Evolutionary conservation across 2,797 vertebrate genomes (phyloP).

Genomic region (Siniperca scherzeri): DNA sequence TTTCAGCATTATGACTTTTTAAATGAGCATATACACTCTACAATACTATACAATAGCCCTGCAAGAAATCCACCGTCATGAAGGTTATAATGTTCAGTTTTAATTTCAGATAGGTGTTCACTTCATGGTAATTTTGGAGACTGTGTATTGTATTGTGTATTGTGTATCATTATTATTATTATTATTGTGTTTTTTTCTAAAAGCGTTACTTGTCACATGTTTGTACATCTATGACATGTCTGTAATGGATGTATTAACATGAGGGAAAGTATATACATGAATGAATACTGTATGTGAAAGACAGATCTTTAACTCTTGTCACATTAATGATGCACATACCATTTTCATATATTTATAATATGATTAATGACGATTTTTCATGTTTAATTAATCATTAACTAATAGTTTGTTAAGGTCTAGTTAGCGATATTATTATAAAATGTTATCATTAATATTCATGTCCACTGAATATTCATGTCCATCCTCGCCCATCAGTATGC

Average conservation of each 20-base stretch:
- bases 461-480: constrained; percentile 84
- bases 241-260: constrained; percentile 4
- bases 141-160: not conserved
- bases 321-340: constrained; percentile 48
- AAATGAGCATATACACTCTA: not conserved
- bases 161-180: not conserved
- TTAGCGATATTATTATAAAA: constrained; percentile 72
- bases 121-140: not conserved
- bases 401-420: constrained; percentile 75
- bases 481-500: constrained; percentile 83
- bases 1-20: not conserved
- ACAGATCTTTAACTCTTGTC: constrained; percentile 34
- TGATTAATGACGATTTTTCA: constrained; percentile 70
- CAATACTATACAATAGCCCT: not conserved
- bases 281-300: not conserved
- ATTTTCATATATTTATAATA: constrained; percentile 45
- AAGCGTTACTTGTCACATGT: not conserved
- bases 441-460: constrained; percentile 81
- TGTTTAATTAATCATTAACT: constrained; percentile 77
- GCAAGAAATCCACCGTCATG: not conserved
- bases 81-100: not conserved
- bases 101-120: not conserved
- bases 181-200: not conserved
- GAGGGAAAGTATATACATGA: not conserved
- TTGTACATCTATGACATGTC: not conserved